Evolutionary conservation across 1,140 invertebrate species (phyloP), one percentile per base, ranked within the genome.

Genomic region (Drosophila bocki): DNA sequence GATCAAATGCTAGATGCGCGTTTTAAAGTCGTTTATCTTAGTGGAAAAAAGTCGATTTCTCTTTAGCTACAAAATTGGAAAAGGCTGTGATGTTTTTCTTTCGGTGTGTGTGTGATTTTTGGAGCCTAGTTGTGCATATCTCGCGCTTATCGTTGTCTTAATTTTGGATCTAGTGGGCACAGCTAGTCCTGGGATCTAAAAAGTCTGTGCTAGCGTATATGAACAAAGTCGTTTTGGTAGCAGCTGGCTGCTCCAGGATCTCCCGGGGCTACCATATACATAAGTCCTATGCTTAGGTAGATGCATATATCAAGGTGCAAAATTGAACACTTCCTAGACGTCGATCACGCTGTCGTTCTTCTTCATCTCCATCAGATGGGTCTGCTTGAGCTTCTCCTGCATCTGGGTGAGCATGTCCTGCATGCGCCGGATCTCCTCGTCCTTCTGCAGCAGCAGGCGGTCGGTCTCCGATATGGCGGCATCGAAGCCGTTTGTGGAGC

Each of bases 391-490:
- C 94, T 99, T 97, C 82, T 98, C 97, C 94, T 99, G 98, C 98
- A 99, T 99, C 93, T 98, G 97, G 32, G 97, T 96, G 63, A 99
- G 94, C 96, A 99, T 98, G 93, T 99, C 97, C 94, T 99, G 98
- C 98, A 98, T 98, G 85, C 97, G 95, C 86, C 97, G 95, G 80
- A 98, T 98, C 96, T 99, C 98, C 94, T 98, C 97, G 91, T 99
- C 98, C 93, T 99, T 99, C 91, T 98, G 97, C 80, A 98, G 93
- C 8, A 99, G 94, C 50, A 99, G 93, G 50, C 96, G 94, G 92
- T 98, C 97, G 0, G 97, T 97, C 92, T 98, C 97, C 15, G 96
- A 95, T 69, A 97, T 96, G 78, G 95, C 95, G 60, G 96, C 95
- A 82, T 97, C 96, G 42, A 95, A 95, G 6, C 92, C 92, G 94